Conservation (phyloP, 2,113 vertebrate genomes). For the Paramisgurnus dabryanus region DNA sequence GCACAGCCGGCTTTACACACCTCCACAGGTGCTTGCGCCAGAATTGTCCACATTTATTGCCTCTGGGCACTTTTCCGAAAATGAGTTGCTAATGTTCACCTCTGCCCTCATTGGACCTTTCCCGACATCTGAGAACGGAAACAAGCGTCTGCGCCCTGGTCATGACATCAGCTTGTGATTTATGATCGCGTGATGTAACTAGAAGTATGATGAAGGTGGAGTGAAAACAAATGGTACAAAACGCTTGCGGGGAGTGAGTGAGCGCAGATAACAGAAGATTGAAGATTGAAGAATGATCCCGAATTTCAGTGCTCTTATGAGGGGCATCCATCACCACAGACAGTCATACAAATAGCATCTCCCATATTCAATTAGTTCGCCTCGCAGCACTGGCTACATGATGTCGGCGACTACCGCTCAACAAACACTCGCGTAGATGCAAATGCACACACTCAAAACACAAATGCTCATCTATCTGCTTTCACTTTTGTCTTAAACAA, state of each 20-base stretch:
- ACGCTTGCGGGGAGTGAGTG: slow-evolving; percentile 42
- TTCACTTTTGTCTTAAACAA: slow-evolving; percentile 11
- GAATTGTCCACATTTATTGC: slow-evolving; percentile 16
- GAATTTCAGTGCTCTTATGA: slow-evolving; percentile 76
- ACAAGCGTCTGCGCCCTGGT: slow-evolving; percentile 20
- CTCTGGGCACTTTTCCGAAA: not conserved
- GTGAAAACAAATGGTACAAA: slow-evolving; percentile 46
- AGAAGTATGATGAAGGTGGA: slow-evolving; percentile 59
- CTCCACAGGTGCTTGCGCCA: slow-evolving; percentile 1
- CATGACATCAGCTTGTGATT: slow-evolving; percentile 46
- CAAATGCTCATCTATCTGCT: not conserved
- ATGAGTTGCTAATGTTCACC: slow-evolving; percentile 1
- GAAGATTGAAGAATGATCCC: slow-evolving; percentile 72
- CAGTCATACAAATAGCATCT: slow-evolving; percentile 67
- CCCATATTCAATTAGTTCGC: slow-evolving; percentile 69
- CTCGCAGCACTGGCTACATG: slow-evolving; percentile 51
- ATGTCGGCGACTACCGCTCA: slow-evolving; percentile 14
- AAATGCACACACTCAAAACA: not conserved
- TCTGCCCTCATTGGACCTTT: slow-evolving; percentile 32
- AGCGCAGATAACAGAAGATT: slow-evolving; percentile 65
- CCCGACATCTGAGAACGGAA: slow-evolving; percentile 28
- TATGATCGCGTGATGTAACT: slow-evolving; percentile 48
- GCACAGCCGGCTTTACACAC: slow-evolving; percentile 8
- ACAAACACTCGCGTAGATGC: not conserved
- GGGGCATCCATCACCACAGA: slow-evolving; percentile 76